Conservation (phyloP, 2,113 vertebrate genomes). For the Syngnathus typhle region DNA sequence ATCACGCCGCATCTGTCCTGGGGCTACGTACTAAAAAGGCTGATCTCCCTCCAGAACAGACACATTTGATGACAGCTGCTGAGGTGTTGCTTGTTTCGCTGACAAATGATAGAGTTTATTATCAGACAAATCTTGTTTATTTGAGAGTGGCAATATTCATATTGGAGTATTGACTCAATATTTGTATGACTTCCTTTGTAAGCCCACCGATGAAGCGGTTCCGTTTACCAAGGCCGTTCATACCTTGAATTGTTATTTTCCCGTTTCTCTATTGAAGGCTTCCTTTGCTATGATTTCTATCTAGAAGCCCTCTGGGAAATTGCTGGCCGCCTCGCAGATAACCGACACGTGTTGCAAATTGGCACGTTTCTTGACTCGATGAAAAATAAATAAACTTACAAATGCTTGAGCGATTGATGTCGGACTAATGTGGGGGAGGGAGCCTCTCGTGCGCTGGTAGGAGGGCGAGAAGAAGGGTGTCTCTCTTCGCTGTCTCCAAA, state of each 20-base stretch:
- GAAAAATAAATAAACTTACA: neutral
- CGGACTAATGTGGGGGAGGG: neutral
- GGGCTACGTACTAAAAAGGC: conserved; percentile 58
- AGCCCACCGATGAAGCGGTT: neutral
- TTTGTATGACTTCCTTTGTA: too few species aligned
- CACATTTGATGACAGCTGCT: conserved; percentile 55
- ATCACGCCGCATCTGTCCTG: conserved; percentile 66
- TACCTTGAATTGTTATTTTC: neutral
- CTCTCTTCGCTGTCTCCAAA: neutral
- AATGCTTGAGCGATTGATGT: neutral
- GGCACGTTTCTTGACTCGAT: neutral
- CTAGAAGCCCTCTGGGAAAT: neutral
- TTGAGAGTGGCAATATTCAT: too few species aligned
- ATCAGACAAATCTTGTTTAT: conserved; percentile 5
- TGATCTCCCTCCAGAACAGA: conserved; percentile 65
- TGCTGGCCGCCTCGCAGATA: neutral
- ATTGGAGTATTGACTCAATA: too few species aligned
- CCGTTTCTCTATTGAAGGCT: neutral
- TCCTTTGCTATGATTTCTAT: neutral
- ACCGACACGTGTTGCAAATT: neutral
- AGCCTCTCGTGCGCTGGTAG: neutral
- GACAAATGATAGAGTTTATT: conserved; percentile 29
- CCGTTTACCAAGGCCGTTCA: neutral
- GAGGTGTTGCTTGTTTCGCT: conserved; percentile 35
- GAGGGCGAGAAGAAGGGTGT: neutral